Evolutionary conservation across 2,113 vertebrate genomes (phyloP).

Genomic region (Forbesichthys papilliferus): DNA sequence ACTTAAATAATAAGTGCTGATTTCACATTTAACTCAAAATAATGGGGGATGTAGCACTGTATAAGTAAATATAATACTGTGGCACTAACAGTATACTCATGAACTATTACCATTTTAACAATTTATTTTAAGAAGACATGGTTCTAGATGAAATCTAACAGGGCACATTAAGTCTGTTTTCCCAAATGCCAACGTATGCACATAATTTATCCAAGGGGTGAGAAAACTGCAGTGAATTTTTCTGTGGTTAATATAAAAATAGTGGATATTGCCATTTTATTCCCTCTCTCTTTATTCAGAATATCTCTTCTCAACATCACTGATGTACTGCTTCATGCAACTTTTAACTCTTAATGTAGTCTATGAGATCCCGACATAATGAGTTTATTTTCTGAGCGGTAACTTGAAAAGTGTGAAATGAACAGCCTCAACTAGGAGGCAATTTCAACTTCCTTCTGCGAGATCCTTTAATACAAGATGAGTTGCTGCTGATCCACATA

Average conservation of each 20-base stretch:
- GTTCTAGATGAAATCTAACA: background rate
- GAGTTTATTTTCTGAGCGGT: slow-evolving; percentile 49
- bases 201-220: slow-evolving; percentile 9
- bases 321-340: slow-evolving; percentile 40
- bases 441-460: slow-evolving; percentile 53
- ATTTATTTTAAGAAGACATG: background rate
- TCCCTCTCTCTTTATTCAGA: slow-evolving; percentile 13
- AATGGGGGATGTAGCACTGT: background rate
- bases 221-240: slow-evolving; percentile 12
- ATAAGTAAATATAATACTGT: background rate
- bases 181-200: slow-evolving; percentile 8
- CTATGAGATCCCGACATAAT: slow-evolving; percentile 50
- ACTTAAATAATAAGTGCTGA: background rate
- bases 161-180: slow-evolving; percentile 8
- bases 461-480: slow-evolving; percentile 62
- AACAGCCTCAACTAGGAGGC: slow-evolving; percentile 51
- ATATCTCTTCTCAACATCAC: slow-evolving; percentile 31
- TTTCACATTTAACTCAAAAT: background rate
- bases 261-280: slow-evolving; percentile 36
- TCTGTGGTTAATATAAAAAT: slow-evolving; percentile 21
- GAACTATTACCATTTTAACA: background rate
- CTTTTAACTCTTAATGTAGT: slow-evolving; percentile 44
- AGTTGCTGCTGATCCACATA: slow-evolving; percentile 58
- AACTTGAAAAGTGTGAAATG: slow-evolving; percentile 60
- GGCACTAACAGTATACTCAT: background rate